Evolutionary conservation across 2,888 invertebrate species (phyloP), one percentile per base, ranked within the genome.

Genomic region (Mesorhabditis spiculigera): DNA sequence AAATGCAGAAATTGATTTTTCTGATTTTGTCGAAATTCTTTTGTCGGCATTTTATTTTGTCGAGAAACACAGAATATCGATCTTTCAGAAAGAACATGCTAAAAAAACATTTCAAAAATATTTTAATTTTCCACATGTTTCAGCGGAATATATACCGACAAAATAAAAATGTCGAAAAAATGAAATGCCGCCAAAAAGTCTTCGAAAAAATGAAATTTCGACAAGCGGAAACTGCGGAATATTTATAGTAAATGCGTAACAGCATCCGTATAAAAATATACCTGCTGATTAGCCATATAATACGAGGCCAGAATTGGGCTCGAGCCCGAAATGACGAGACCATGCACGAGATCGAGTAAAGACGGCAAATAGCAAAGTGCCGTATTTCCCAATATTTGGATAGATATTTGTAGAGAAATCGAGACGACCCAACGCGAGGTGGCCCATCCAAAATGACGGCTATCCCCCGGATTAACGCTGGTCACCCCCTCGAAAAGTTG

Each of bases 221-320:
- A 50, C n/a, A 50, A 50, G 58, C 0, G 58, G 8, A 50, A 13
- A 10, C n/a, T 50, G 58, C 58, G 58, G 28, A 28, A 50, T 50
- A 50, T 13, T 1, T 0, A 50, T n/a, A 50, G 58, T 13, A 50
- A 13, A 13, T 3, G 1, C 58, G 1, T 10, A 13, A n/a, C 3
- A 50, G 58, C n/a, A 50, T 13, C 58, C n/a, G 1, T 10, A 10
- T 4, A 28, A 28, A 28, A 66, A 0, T 13, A 8, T 41, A 73
- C 75, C 68, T 69, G 64, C 62, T 70, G 68, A 67, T 76, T 78
- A 5, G 78, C 75, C 1, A 75, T 71, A 67, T 78, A 78, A 63
- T 78, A 78, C 0, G 76, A 75, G 5, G 73, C 66, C 45, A 75
- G 66, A 78, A 78, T 6, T 70, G 50, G 2, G 70, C 65, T 16